Base-by-base conservation (phyloP, 2,797 vertebrate species). In the Nannoperca obscura region DNA sequence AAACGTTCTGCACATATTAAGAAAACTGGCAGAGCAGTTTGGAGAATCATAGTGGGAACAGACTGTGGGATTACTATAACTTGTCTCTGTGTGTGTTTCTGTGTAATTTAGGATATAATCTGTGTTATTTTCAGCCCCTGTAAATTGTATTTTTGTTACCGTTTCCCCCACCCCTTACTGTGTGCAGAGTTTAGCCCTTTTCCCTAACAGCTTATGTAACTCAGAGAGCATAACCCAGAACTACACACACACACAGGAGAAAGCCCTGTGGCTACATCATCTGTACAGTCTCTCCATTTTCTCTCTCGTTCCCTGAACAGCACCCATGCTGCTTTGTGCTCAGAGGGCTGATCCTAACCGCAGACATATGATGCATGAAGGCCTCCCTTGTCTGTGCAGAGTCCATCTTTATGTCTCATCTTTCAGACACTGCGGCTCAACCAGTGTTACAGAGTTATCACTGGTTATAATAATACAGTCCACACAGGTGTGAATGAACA, bases 181-280 rank as follows among this genome's bases (percentile, higher is more conserved):
- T 74, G 46, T 85, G 64, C 78, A 83, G 78, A 79, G 32, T 88
- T 89, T 38, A 81, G 71, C 73, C 58, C 42, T 57, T 82, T 80
- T 47, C 69, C 81, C 65, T 90, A 91, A 91, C 73, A 89, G 75
- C 78, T 92, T 92, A 86, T 47, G 55, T 89, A 92, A 90, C 79
- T 78, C 46, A 61, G 69, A 86, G 66, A 78, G 76, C 57, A 85
- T 64, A 76, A 63, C 76, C 59, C 71, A 72, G 66, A 69, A 85
- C 54, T 55, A 74, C 75, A 76, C 34, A 61, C 72, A 38, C 53
- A 20, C 11, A 46, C 46, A 71, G 4, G 54, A 80, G 65, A 71
- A 72, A 69, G 60, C 71, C 90, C 88, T 32, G 47, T 87, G 86
- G 91, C 86, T 71, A 78, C 80, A 90, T 92, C 83, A 81, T 87